Conservation (phyloP, 2,797 vertebrate genomes). For the Microctenopoma lineatum region DNA sequence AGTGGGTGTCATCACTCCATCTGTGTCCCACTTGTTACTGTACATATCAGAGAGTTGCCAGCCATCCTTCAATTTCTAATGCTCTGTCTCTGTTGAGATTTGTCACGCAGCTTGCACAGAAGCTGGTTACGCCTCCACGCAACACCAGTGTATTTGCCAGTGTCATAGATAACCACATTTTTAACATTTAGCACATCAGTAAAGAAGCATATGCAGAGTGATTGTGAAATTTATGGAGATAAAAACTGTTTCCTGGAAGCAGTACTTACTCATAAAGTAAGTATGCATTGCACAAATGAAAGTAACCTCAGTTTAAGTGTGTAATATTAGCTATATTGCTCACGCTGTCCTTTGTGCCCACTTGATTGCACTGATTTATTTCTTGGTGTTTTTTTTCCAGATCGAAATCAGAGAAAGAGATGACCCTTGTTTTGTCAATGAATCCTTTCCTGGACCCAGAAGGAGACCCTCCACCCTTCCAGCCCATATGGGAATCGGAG, state of each 20-base stretch:
- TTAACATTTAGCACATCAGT: slow-evolving; percentile 56
- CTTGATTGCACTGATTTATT: neutral
- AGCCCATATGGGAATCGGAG: slow-evolving; percentile 89
- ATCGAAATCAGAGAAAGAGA: slow-evolving; percentile 79
- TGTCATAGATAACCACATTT: slow-evolving; percentile 59
- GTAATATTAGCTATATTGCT: neutral
- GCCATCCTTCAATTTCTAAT: slow-evolving; percentile 67
- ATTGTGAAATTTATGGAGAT: slow-evolving; percentile 21
- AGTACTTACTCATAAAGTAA: neutral
- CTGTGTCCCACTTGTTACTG: slow-evolving; percentile 63
- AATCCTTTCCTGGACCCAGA: slow-evolving; percentile 93
- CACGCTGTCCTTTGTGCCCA: neutral
- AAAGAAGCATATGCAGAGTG: slow-evolving; percentile 40
- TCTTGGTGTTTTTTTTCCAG: slow-evolving; percentile 34
- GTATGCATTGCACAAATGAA: neutral
- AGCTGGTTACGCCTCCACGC: slow-evolving; percentile 50
- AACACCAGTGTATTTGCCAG: slow-evolving; percentile 39
- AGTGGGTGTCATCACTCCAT: slow-evolving; percentile 73
- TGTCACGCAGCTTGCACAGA: slow-evolving; percentile 54
- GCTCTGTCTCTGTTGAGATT: slow-evolving; percentile 36
- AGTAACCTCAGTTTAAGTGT: neutral
- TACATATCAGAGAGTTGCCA: slow-evolving; percentile 49
- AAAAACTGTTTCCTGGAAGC: neutral
- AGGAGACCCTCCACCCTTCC: slow-evolving; percentile 86
- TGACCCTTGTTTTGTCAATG: slow-evolving; percentile 97